A percentile compares a stretch with the other conserved stretches of the same genome.
phyloP scores from a whole-genome alignment of 2,888 invertebrate genomes.

The Oxytorus armatus region DNA sequence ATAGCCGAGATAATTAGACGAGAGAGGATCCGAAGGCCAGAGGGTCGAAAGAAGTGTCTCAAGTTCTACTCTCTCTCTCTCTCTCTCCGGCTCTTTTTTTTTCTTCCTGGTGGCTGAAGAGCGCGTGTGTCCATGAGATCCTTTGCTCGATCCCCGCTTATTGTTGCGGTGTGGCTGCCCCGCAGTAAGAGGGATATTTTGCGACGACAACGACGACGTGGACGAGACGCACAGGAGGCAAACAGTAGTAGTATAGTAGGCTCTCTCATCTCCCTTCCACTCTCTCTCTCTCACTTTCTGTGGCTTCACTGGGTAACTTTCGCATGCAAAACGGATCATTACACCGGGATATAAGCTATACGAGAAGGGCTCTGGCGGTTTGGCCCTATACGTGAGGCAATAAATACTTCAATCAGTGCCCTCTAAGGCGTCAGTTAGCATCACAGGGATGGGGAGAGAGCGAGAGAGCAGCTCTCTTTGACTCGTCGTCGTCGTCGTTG shows the following conservation, averaged over 20 bases:
- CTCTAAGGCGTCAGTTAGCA: conserved; percentile 83
- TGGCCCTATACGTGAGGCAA: conserved; percentile 75
- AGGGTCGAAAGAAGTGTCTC: conserved; percentile 55
- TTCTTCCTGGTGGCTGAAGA: conserved; percentile 23
- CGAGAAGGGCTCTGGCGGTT: conserved; percentile 57
- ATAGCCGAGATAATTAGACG: conserved; percentile 62
- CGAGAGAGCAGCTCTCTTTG: conserved; percentile 45
- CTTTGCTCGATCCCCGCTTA: conserved; percentile 40
- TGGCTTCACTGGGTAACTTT: conserved; percentile 37
- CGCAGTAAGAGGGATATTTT: conserved; percentile 34
- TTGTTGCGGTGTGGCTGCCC: conserved; percentile 7
- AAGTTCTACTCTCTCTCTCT: not conserved
- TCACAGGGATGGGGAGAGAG: conserved; percentile 73
- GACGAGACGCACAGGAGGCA: conserved; percentile 48
- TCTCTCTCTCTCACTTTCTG: not conserved
- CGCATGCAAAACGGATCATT: conserved; percentile 82
- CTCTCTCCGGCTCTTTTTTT: not conserved
- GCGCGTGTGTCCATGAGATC: conserved; percentile 41
- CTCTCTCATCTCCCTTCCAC: not conserved
- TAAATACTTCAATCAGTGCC: conserved; percentile 84
- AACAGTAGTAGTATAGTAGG: conserved; percentile 1
- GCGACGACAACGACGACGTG: conserved; percentile 50
- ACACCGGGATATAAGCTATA: conserved; percentile 77
- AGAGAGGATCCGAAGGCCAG: conserved; percentile 22
- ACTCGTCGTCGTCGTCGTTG: conserved; percentile 17